These are phyloP conservation scores for Phrynocephalus versicolor DNA, from an alignment of 2,113 vertebrate species.

Conservation along the genomic window DNA sequence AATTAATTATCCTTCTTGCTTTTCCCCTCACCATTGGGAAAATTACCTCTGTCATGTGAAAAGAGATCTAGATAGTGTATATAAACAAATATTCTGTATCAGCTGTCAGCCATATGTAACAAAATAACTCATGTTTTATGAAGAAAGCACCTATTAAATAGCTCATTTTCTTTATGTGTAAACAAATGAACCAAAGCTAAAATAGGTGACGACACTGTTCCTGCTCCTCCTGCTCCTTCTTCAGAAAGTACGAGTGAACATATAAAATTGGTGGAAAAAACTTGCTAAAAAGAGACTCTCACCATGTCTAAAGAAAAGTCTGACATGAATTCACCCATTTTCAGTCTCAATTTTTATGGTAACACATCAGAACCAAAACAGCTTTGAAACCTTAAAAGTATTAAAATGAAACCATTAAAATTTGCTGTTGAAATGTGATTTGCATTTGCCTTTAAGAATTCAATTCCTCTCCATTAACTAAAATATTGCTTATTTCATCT, in stretches of 20 bases:
- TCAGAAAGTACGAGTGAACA: background rate
- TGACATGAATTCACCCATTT: background rate
- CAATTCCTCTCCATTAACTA: too few relatives aligned
- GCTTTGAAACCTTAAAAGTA: background rate
- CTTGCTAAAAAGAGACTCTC: too few relatives aligned
- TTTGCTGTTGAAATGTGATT: too few relatives aligned
- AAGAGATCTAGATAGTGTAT: background rate
- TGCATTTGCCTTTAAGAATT: too few relatives aligned
- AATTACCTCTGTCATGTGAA: background rate
- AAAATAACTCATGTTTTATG: background rate
- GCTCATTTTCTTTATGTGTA: background rate
- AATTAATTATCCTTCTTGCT: background rate
- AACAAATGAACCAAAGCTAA: background rate
- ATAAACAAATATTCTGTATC: too few relatives aligned
- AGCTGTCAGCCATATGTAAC: background rate
- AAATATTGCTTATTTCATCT: too few relatives aligned
- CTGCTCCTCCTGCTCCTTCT: background rate
- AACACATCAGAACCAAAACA: background rate
- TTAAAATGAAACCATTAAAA: too few relatives aligned
- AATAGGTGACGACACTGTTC: too few relatives aligned
- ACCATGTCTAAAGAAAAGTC: too few relatives aligned
- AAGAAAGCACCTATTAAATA: background rate
- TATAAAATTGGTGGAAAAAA: background rate
- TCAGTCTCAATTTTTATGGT: background rate
- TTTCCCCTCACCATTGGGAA: background rate